Base-by-base conservation (phyloP, 1,140 invertebrate genomes). In the Drosophila fuyamai region DNA sequence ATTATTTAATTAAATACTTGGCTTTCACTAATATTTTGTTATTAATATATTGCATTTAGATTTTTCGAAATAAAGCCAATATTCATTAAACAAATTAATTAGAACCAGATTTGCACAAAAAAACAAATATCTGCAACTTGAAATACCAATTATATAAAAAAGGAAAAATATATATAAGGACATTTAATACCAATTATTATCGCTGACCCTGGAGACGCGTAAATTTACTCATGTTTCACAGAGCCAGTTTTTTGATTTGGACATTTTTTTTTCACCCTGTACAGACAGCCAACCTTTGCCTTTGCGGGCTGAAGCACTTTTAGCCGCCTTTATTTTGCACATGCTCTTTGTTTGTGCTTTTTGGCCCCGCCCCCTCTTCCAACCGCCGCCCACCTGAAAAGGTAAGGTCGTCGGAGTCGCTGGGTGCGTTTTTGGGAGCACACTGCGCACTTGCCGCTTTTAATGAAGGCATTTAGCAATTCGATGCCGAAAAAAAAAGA, bases 381-480 rank as follows among this genome's bases (percentile, higher is more conserved):
- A 8, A 32, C 29, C 29, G 12, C 35, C 14, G 5, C 40, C 23
- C 16, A 18, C 8, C 5, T 2, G 16, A n/a, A 38, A 55, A 40
- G 14, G 58, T 23, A 41, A 54, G 73, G 73, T 66, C 36, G 48
- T 10, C 6, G 35, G 50, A 74, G 29, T 74, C 51, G 68, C 46
- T 55, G 41, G 51, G 13, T 66, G 36, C 60, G n/a, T 58, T 74
- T 63, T 55, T 55, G 43, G 55, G 13, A 71, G 47, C 55, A 16
- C 32, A 13, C 62, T 67, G 73, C 54, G 56, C 75, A 76, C 73
- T 76, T 68, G 46, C n/a, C 40, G 29, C 23, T 47, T 77, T 77
- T 77, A 77, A 77, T 77, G 75, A 77, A 70, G 75, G 75, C 75
- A 77, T 77, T 77, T 77, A 71, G 74, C 74, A 61, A 76, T 76